Base-by-base conservation (phyloP, 2,797 vertebrate genomes). In the Acanthurus lineatus region DNA sequence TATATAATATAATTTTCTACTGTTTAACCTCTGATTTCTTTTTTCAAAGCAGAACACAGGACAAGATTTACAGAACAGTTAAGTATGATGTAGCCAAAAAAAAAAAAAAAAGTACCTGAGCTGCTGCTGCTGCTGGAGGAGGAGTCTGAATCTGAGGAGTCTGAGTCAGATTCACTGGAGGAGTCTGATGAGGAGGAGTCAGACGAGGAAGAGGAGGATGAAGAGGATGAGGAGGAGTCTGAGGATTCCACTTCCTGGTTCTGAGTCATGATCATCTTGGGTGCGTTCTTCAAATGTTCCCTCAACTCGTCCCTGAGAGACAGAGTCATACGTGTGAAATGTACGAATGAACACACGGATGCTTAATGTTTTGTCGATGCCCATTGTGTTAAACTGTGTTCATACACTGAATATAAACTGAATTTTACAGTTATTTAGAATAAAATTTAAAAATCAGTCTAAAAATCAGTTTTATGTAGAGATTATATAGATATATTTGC, bases 191-290 rank as follows among this genome's bases (percentile, higher is more conserved):
- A 96, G 19, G 93, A 96, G 28, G 96, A 96, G 47, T 94, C 96
- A 51, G 94, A 96, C 0, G 90, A 90, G 44, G 93, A 93, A 0
- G 97, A 97, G 1, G 95, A 96, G 0, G 96, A 96, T 0, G 92
- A 93, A 0, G 95, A 96, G 1, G 96, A 96, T 0, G 91, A 92
- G 4, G 95, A 95, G 0, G 95, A 95, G 89, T 97, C 97, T 0
- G 96, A 97, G 0, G 97, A 98, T 53, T 99, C 98, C 2, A 97
- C 95, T 25, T 98, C 96, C 90, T 98, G 97, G 48, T 96, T 98
- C 93, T 99, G 97, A 3, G 98, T 97, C 97, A 98, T 97, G 82
- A 99, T 97, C 81, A 99, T 97, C 90, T 99, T 99, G 0, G 98
- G 98, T 44, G 97, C 98, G 9, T 99, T 99, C 94, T 99, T 99